Conservation (phyloP, 2,113 vertebrate genomes). For the Scytalopus superciliaris region DNA sequence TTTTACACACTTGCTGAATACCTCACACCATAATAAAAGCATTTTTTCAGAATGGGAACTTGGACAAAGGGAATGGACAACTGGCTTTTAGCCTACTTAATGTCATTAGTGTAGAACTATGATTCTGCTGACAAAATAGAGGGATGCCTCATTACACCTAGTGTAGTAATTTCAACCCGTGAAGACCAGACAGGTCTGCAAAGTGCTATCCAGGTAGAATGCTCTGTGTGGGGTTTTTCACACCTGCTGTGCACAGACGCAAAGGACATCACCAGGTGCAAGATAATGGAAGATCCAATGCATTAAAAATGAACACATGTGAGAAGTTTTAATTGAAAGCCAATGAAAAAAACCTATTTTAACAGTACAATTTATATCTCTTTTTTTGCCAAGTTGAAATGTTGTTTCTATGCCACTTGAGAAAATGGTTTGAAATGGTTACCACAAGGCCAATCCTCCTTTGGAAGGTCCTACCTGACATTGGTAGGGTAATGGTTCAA, state of each 20-base stretch:
- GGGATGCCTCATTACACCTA: background rate
- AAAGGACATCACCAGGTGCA: conserved; percentile 11
- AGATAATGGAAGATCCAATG: conserved; percentile 1
- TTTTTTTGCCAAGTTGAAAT: conserved; percentile 10
- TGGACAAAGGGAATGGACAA: background rate
- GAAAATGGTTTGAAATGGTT: conserved; percentile 60
- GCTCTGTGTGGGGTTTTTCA: background rate
- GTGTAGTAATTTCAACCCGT: background rate
- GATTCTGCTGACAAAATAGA: background rate
- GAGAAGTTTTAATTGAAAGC: conserved; percentile 14
- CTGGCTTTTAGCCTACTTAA: background rate
- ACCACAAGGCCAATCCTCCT: conserved; percentile 25
- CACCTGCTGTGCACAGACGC: background rate
- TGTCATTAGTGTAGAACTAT: background rate
- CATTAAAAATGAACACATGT: background rate
- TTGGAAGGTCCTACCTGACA: conserved; percentile 56
- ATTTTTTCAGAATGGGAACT: conserved; percentile 2
- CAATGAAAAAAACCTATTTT: background rate
- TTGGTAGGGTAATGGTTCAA: conserved; percentile 59
- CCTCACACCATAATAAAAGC: background rate
- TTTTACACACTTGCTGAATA: background rate
- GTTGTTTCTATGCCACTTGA: conserved; percentile 10
- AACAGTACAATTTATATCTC: background rate
- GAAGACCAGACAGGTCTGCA: background rate
- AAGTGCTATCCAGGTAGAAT: background rate